Percentiles rank a stretch among this genome's conserved stretches.
phyloP scores from a whole-genome alignment of 2,888 invertebrate genomes.

The Eupsilia transversa region DNA sequence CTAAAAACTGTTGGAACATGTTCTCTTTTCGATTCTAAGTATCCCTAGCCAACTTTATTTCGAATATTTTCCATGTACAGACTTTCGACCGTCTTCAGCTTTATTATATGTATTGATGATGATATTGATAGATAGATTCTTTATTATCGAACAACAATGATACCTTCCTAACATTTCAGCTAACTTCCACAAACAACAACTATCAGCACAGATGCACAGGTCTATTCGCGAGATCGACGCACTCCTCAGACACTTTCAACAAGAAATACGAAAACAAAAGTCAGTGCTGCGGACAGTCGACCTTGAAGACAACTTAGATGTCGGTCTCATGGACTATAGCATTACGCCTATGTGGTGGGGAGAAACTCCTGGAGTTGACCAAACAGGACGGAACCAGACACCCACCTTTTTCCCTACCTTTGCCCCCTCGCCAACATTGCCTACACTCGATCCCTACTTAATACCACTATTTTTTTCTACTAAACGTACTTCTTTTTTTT shows the following conservation, averaged over 20 bases:
- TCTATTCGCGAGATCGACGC: conserved; percentile 19
- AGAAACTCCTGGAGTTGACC: rapidly evolving
- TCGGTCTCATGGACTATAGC: not conserved
- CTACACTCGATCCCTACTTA: too few relatives aligned
- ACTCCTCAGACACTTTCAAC: conserved; percentile 14
- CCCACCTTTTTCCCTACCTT: too few relatives aligned
- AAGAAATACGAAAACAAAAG: conserved; percentile 21
- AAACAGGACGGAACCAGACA: not conserved
- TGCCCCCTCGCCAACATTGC: rapidly evolving
- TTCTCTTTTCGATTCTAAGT: too few relatives aligned
- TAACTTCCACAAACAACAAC: not conserved
- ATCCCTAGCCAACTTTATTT: too few relatives aligned
- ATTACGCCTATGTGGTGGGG: not conserved
- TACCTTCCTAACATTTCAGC: conserved; percentile 14
- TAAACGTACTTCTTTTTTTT: not conserved
- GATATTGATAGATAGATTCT: too few relatives aligned
- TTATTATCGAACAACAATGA: too few relatives aligned
- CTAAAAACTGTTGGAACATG: too few relatives aligned
- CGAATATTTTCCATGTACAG: too few relatives aligned
- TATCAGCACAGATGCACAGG: conserved; percentile 6
- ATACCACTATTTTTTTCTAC: too few relatives aligned
- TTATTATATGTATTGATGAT: too few relatives aligned
- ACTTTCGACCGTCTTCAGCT: too few relatives aligned
- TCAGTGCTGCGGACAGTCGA: not conserved
- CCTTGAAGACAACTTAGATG: not conserved